Percentiles rank a stretch among this genome's conserved stretches.
Evolutionary conservation across 1,140 invertebrate genomes (phyloP).

Genomic region (Drosophila quadrilineata): DNA sequence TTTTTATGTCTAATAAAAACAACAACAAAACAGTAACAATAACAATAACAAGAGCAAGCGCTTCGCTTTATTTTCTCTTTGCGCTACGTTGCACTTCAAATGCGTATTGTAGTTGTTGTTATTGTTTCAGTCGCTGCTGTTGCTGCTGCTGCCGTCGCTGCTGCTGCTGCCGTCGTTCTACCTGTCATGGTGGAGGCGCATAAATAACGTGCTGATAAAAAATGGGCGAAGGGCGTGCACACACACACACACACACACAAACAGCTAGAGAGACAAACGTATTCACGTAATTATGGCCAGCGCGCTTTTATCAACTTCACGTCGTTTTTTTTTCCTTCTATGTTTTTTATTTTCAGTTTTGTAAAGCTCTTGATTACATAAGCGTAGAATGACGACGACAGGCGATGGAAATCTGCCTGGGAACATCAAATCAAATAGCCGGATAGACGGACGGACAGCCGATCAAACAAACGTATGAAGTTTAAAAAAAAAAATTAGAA

Average conservation of each 20-base stretch:
- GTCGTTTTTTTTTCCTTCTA: constrained; percentile 37
- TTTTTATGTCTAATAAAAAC: constrained; percentile 26
- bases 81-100: constrained; percentile 75
- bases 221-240: constrained; percentile 66
- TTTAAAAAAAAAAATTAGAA: constrained; percentile 68
- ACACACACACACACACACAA: constrained; percentile 11
- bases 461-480: constrained; percentile 62
- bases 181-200: constrained; percentile 61
- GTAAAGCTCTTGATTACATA: constrained; percentile 57
- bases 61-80: constrained; percentile 58
- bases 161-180: constrained; percentile 32
- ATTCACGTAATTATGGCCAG: constrained; percentile 42
- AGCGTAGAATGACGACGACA: constrained; percentile 13
- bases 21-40: constrained; percentile 22
- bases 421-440: constrained; percentile 41
- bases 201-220: constrained; percentile 75
- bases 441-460: too few species aligned
- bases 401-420: constrained; percentile 41
- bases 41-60: constrained; percentile 22
- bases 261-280: constrained; percentile 10
- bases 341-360: constrained; percentile 14
- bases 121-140: constrained; percentile 44
- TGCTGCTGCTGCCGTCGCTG: not conserved
- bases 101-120: constrained; percentile 47
- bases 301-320: constrained; percentile 63